A percentile compares a stretch with the other conserved stretches of the same genome.
phyloP scores from a whole-genome alignment of 1,140 invertebrate genomes.

The Cotesia vestalis region DNA sequence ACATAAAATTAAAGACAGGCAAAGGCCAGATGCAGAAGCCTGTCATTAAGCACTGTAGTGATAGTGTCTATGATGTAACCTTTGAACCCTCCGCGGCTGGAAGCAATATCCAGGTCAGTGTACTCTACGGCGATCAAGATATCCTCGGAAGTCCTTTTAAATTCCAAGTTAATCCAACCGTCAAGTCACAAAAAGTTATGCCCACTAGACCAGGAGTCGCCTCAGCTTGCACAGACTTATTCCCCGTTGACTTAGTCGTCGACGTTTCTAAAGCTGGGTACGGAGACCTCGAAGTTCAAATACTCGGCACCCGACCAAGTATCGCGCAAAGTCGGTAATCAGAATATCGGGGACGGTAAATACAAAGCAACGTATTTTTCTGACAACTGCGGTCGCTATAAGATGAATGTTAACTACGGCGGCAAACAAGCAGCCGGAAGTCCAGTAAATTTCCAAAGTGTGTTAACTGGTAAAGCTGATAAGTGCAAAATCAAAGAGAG shows the following conservation, averaged over 20 bases:
- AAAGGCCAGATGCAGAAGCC: constrained; percentile 72
- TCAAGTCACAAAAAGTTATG: constrained; percentile 80
- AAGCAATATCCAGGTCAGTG: constrained; percentile 76
- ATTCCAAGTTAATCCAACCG: constrained; percentile 77
- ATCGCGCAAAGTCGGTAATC: constrained; percentile 75
- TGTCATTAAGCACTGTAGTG: constrained; percentile 73
- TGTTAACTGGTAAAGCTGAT: constrained; percentile 78
- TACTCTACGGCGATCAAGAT: constrained; percentile 79
- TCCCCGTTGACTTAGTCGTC: constrained; percentile 82
- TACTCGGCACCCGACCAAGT: constrained; percentile 83
- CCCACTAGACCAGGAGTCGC: constrained; percentile 79
- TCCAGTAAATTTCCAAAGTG: constrained; percentile 75
- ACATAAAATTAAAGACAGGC: constrained; percentile 76
- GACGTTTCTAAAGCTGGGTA: constrained; percentile 84
- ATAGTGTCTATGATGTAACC: constrained; percentile 82
- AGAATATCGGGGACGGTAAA: constrained; percentile 79
- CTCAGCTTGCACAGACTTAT: constrained; percentile 75
- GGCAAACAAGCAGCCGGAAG: constrained; percentile 76
- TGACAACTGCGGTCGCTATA: constrained; percentile 85
- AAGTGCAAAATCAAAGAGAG: constrained; percentile 82
- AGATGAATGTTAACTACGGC: constrained; percentile 82
- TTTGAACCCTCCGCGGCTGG: constrained; percentile 83
- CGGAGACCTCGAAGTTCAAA: constrained; percentile 81
- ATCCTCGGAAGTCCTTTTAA: constrained; percentile 84
- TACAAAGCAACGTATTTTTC: constrained; percentile 82